Evolutionary conservation across 2,888 invertebrate genomes (phyloP), one percentile per base, ranked within the genome.

Genomic region (Pecten maximus): DNA sequence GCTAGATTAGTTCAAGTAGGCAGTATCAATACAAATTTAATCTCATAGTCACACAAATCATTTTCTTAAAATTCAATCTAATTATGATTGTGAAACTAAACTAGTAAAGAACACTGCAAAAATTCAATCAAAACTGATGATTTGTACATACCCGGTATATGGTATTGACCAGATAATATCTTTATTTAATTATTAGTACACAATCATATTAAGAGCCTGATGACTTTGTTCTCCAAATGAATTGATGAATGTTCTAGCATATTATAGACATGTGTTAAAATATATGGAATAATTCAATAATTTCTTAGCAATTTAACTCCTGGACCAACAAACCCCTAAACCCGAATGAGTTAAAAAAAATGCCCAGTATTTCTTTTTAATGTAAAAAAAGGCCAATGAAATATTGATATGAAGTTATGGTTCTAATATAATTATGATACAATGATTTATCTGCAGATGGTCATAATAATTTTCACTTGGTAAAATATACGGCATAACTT

Each of bases 1-100:
- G 74, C 74, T 74, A 74, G 74, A 23, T 54, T 54, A 15, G n/a
- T 74, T 74, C 74, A 28, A 74, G 74, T 74, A 74, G 74, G 74
- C 74, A 74, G 74, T 74, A 35, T 74, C 35, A 35, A 15, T 74
- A 35, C 28, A 6, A 74, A 8, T 28, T 74, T 23, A 3, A 74
- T 74, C 6, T n/a, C n/a, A 74, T 8, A 28, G 74, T 35, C 28
- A 74, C 74, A 74, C 10, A 28, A 74, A 28, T 54, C 19, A 54
- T 54, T 54, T 54, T 19, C 54, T 19, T 54, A 23, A 19, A 19
- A 54, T 54, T n/a, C 23, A 19, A 60, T n/a, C 2, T n/a, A 74
- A 74, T 35, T 35, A 74, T 74, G 0, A 74, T 35, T 35, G 16
- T 74, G 35, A 74, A 74, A 74, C 74, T 35, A 74, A 74, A 74